phyloP scores from a whole-genome alignment of 1,140 invertebrate genomes.

The Gyrodactylus bullatarudis region DNA sequence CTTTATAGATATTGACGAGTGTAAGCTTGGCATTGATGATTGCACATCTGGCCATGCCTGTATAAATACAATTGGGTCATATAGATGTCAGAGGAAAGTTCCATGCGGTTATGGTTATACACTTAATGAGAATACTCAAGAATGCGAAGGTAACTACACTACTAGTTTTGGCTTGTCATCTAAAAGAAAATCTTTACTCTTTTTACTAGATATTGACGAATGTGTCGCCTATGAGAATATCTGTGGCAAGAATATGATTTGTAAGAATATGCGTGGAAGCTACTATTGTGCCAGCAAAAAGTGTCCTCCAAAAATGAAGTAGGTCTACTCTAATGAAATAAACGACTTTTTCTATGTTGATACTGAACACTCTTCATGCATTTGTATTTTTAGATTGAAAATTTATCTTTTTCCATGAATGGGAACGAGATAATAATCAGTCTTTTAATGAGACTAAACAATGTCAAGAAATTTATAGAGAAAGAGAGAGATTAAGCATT shows the following conservation, averaged over 20 bases:
- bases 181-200: neutral
- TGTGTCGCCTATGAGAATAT: neutral
- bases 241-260: neutral
- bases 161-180: too few species aligned
- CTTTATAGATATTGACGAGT: slow-evolving; percentile 25
- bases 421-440: too few species aligned
- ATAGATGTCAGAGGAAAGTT: slow-evolving; percentile 26
- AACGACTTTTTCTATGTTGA: too few species aligned
- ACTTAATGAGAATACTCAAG: slow-evolving; percentile 42
- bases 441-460: too few species aligned
- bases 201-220: neutral
- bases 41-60: slow-evolving; percentile 17
- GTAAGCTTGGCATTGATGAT: slow-evolving; percentile 17
- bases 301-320: neutral
- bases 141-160: slow-evolving; percentile 40
- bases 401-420: too few species aligned
- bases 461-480: too few species aligned
- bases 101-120: slow-evolving; percentile 85
- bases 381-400: too few species aligned
- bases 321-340: too few species aligned
- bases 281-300: neutral
- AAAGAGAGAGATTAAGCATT: too few species aligned
- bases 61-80: slow-evolving; percentile 17
- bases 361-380: too few species aligned
- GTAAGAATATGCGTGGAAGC: neutral